A percentile compares a stretch with the other conserved stretches of the same genome.
These are phyloP conservation scores for Cylindroiulus punctatus DNA, from an alignment of 2,888 invertebrate species.

Conservation along the genomic window DNA sequence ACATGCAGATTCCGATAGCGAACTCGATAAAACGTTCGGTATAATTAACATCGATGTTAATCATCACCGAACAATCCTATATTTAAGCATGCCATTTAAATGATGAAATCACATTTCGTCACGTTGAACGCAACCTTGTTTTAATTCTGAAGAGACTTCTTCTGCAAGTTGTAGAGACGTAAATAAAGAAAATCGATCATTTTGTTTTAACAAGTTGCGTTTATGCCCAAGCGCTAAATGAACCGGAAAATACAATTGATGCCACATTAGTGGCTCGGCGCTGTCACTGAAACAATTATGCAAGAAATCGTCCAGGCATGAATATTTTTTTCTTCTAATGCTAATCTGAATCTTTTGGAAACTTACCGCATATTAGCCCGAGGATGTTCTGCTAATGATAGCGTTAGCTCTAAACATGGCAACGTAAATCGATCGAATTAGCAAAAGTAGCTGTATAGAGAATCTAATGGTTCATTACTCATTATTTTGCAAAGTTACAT, in stretches of 20 bases:
- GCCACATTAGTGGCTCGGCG: not conserved
- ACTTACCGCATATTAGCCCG: not conserved
- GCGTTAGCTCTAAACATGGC: too few species aligned
- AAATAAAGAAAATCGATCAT: conserved; percentile 6
- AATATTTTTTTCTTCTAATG: not conserved
- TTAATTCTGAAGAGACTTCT: not conserved
- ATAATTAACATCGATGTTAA: not conserved
- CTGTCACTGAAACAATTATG: not conserved
- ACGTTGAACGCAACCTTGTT: not conserved
- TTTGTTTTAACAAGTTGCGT: not conserved
- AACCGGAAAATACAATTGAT: not conserved
- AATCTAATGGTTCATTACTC: too few species aligned
- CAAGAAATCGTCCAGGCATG: not conserved
- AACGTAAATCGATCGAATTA: too few species aligned
- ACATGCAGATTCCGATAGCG: not conserved
- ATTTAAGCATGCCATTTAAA: too few species aligned
- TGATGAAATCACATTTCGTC: too few species aligned
- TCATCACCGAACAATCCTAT: too few species aligned
- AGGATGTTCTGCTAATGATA: not conserved
- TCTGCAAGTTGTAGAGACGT: not conserved
- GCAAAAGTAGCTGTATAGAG: too few species aligned
- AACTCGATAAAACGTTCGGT: not conserved
- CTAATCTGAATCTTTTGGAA: not conserved
- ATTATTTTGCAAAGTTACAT: too few species aligned
- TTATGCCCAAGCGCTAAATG: not conserved